Evolutionary conservation across 2,888 invertebrate species (phyloP).

Genomic region (Slavum lentiscoides): DNA sequence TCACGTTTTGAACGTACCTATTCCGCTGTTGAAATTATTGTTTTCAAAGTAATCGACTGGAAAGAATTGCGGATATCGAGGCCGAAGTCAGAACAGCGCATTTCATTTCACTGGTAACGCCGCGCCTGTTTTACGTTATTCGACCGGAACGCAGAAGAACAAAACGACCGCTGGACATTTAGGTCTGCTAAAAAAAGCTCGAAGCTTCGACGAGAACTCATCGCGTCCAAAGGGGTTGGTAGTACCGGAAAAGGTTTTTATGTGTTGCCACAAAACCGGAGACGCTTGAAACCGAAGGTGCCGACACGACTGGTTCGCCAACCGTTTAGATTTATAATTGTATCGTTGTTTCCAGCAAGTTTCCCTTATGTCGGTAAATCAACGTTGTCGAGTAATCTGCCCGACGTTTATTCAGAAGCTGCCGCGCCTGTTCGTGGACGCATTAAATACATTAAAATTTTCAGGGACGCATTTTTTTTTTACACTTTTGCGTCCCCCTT

Average conservation of each 20-base stretch:
- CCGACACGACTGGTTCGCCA: slow-evolving; percentile 61
- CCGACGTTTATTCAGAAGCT: slow-evolving; percentile 99
- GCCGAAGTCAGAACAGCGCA: slow-evolving; percentile 78
- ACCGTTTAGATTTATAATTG: not conserved
- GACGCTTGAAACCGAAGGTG: slow-evolving; percentile 99
- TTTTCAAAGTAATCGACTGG: slow-evolving; percentile 96
- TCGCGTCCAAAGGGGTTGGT: slow-evolving; percentile 98
- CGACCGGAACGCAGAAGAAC: slow-evolving; percentile 97
- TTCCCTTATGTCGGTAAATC: slow-evolving; percentile 99
- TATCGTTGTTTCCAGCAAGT: slow-evolving; percentile 63
- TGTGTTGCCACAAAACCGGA: too few relatives aligned
- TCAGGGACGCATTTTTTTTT: too few relatives aligned
- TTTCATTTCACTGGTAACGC: slow-evolving; percentile 48
- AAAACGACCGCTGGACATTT: slow-evolving; percentile 99
- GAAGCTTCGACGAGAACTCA: slow-evolving; percentile 88
- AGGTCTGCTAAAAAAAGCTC: slow-evolving; percentile 95
- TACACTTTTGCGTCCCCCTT: too few relatives aligned
- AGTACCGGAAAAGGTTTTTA: slow-evolving; percentile 96
- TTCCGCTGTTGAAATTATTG: too few relatives aligned
- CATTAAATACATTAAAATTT: slow-evolving; percentile 96
- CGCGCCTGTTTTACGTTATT: not conserved
- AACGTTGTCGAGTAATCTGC: slow-evolving; percentile 91
- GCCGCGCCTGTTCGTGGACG: slow-evolving; percentile 99
- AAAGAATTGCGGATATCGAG: slow-evolving; percentile 97
- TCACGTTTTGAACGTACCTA: too few relatives aligned